Base-by-base conservation (phyloP, 2,113 vertebrate species). In the Centrocercus urophasianus region DNA sequence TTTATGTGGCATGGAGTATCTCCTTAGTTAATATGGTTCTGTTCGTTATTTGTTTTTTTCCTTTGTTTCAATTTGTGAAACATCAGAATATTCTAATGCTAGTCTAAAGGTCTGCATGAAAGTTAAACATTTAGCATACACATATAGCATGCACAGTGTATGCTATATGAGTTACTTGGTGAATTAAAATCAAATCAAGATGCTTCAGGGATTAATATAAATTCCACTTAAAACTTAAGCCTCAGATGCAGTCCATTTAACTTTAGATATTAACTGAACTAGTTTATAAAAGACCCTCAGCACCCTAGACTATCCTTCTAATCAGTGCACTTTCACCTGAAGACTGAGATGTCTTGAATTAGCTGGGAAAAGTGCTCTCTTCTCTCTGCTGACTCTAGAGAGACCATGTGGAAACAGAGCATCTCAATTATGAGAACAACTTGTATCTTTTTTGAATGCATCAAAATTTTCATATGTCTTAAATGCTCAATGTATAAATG, bases 191-290 rank as follows among this genome's bases (percentile, higher is more conserved):
- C 34, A 75, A 25, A 52, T 20, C 20, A 61, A 64, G 43, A 3
- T 78, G 47, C 83, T 95, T 93, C 52, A 81, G 86, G 72, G 73
- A 86, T 94, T 93, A 89, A 48, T 69, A 75, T 61, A 90, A 89
- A 92, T 75, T 91, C 43, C 83, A 5, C 83, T 86, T 67, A 81
- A 90, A 86, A 67, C 61, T 78, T 72, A 71, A 94, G 21, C 10
- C 38, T 75, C 3, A 28, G 77, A 81, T 71, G 60, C 3, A 81
- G 60, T 77, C 45, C 74, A 15, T 75, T 65, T 72, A 93, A 86
- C 70, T 64, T 86, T 30, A 75, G 56, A 21, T 64, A 84, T 27
- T 42, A 95, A 76, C 34, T 86, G 63, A 88, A 83, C 47, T 75
- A 87, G 61, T 81, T 93, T 57, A 82, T 30, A 82, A 85, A 89